phyloP scores from a whole-genome alignment of 1,140 invertebrate species.

The Drosophila eugracilis region DNA sequence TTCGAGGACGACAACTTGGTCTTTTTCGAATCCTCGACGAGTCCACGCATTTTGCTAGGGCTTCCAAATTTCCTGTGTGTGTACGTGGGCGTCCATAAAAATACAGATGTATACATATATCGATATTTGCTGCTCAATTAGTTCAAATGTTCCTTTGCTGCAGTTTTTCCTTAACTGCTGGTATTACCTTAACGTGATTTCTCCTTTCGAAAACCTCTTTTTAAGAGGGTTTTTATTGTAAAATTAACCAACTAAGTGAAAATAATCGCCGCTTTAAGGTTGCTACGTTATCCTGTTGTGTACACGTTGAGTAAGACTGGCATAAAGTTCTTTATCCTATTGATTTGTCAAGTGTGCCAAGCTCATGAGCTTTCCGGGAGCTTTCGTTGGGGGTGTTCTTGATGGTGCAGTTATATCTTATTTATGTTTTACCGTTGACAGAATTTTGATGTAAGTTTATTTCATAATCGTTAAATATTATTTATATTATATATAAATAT shows the following conservation, averaged over 20 bases:
- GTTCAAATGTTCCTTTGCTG: not conserved
- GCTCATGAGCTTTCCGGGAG: conserved; percentile 37
- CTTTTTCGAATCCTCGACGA: conserved; percentile 79
- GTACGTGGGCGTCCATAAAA: conserved; percentile 50
- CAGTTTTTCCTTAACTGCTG: not conserved
- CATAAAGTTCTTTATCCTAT: conserved; percentile 54
- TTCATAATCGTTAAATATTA: not conserved
- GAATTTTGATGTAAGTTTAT: not conserved
- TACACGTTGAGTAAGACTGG: conserved; percentile 73
- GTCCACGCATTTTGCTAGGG: conserved; percentile 72
- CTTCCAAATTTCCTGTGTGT: conserved; percentile 30
- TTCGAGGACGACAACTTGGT: conserved; percentile 56
- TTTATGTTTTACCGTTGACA: conserved; percentile 6
- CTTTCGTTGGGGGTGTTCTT: conserved; percentile 48
- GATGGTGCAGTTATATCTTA: not conserved
- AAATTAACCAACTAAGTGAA: conserved; percentile 31
- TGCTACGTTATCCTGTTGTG: conserved; percentile 66
- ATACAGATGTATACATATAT: conserved; percentile 44
- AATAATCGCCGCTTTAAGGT: conserved; percentile 19
- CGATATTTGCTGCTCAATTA: conserved; percentile 25
- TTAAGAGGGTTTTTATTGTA: conserved; percentile 2
- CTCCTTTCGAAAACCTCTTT: conserved; percentile 9
- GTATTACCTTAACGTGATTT: conserved; percentile 17
- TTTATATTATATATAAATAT: too few relatives aligned
- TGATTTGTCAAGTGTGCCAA: conserved; percentile 64